A percentile compares a stretch with the other conserved stretches of the same genome.
phyloP scores from a whole-genome alignment of 2,888 invertebrate species.

The Lochmaea crataegi region DNA sequence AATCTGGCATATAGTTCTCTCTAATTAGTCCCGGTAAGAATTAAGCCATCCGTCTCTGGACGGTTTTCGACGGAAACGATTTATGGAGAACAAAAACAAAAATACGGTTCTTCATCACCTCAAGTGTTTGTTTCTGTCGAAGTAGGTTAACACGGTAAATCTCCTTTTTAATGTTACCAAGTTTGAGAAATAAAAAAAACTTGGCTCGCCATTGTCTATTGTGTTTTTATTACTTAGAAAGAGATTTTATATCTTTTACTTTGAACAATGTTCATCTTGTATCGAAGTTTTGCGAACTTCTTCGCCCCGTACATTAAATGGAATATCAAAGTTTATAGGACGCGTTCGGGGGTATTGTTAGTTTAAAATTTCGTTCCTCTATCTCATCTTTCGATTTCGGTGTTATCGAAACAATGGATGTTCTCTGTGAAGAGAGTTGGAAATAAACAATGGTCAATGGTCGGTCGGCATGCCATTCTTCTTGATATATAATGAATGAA shows the following conservation, averaged over 20 bases:
- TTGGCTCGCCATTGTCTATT: constrained; percentile 45
- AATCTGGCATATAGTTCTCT: constrained; percentile 17
- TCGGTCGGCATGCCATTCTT: constrained; percentile 29
- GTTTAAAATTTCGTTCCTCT: constrained; percentile 34
- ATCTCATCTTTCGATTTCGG: constrained; percentile 19
- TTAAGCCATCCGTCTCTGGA: neutral
- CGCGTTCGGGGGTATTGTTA: constrained; percentile 33
- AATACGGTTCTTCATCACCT: neutral
- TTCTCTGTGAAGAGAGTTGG: neutral
- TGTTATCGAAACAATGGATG: constrained; percentile 25
- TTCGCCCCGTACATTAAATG: constrained; percentile 37
- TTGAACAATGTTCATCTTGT: constrained; percentile 44
- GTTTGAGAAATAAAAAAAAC: constrained; percentile 23
- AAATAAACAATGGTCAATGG: constrained; percentile 24
- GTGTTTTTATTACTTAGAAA: constrained; percentile 43
- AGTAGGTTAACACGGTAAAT: too few species aligned
- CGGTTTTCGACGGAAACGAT: neutral
- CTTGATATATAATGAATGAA: constrained; percentile 16
- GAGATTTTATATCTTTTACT: constrained; percentile 43
- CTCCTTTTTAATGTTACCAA: too few species aligned
- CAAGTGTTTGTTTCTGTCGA: too few species aligned
- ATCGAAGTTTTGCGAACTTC: constrained; percentile 32
- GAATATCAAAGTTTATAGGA: constrained; percentile 42
- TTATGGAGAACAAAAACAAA: neutral
- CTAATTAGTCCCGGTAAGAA: constrained; percentile 20